Evolutionary conservation across 2,113 vertebrate species (phyloP).

Genomic region (Bubo bubo): DNA sequence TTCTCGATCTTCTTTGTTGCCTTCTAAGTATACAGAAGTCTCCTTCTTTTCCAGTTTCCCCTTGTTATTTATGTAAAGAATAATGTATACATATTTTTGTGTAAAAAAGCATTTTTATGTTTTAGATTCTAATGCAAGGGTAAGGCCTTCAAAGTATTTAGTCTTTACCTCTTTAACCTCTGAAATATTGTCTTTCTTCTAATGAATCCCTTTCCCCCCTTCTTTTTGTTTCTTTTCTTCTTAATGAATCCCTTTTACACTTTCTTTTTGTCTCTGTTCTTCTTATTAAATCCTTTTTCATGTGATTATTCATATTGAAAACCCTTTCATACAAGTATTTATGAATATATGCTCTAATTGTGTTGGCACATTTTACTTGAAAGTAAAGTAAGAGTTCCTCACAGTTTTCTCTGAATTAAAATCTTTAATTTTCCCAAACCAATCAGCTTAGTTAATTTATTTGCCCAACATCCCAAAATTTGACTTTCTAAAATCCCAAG

Average conservation of each 20-base stretch:
- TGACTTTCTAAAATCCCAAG: not conserved
- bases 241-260: not conserved
- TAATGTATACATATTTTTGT: not conserved
- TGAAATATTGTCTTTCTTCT: not conserved
- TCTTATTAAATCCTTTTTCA: not conserved
- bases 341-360: not conserved
- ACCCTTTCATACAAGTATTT: not conserved
- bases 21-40: not conserved
- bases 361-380: not conserved
- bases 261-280: not conserved
- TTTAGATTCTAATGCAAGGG: not conserved
- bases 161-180: not conserved
- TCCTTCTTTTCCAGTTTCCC: not conserved
- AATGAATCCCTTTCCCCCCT: not conserved
- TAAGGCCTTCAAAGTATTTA: not conserved
- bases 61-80: not conserved
- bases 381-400: not conserved
- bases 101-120: not conserved
- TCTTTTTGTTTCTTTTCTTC: not conserved
- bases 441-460: not conserved
- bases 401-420: not conserved
- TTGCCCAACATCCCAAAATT: not conserved
- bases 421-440: not conserved
- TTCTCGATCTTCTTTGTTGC: not conserved
- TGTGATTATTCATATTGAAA: not conserved